These are phyloP conservation scores for Chymomyza amoena DNA, from an alignment of 2,888 invertebrate species.

Conservation along the genomic window DNA sequence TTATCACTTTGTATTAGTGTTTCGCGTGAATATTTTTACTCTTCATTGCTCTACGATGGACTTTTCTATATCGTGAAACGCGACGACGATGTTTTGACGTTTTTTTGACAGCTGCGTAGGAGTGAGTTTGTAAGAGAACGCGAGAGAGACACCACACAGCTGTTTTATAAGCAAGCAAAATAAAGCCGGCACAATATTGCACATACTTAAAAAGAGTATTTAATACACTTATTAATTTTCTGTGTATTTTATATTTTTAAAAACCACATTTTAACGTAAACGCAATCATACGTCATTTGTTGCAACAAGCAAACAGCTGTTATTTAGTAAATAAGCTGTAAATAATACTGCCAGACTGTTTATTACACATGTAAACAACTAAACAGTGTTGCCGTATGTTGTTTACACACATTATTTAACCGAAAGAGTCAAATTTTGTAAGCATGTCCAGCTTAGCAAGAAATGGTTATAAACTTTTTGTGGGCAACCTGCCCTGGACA, in stretches of 20 bases:
- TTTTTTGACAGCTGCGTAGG: conserved; percentile 51
- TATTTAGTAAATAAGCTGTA: neutral
- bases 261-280: neutral
- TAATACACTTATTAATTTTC: too few species aligned
- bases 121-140: neutral
- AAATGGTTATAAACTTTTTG: conserved; percentile 83
- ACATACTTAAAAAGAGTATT: neutral
- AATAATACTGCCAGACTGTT: neutral
- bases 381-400: neutral
- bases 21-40: conserved; percentile 27
- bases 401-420: neutral
- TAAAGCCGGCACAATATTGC: neutral
- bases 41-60: conserved; percentile 41
- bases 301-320: neutral
- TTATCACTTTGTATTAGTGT: conserved; percentile 23
- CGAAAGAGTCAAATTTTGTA: neutral
- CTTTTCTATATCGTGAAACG: conserved; percentile 33
- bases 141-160: conserved; percentile 8
- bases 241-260: neutral
- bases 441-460: conserved; percentile 62
- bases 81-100: conserved; percentile 61
- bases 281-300: neutral
- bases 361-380: neutral
- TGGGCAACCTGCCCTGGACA: conserved; percentile 91
- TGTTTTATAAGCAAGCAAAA: neutral